A percentile compares a stretch with the other conserved stretches of the same genome.
Conservation (phyloP, 2,113 vertebrate genomes). For the Ctenodactylus gundi region DNA sequence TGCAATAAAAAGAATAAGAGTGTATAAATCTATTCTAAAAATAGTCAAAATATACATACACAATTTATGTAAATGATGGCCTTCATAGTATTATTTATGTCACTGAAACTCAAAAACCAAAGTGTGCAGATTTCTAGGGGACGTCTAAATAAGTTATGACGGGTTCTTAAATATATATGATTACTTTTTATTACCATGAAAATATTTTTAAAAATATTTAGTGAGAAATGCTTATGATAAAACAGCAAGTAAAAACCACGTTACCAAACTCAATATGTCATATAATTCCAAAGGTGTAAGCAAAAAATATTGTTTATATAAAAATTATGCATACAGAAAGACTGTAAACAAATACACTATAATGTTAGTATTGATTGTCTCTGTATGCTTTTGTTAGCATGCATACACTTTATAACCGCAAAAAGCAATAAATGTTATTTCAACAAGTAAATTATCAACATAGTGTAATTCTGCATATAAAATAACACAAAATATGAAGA, state of each 20-base stretch:
- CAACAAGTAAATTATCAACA: background rate
- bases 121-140: background rate
- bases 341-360: background rate
- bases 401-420: background rate
- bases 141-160: slow-evolving; percentile 22
- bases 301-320: background rate
- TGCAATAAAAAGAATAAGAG: background rate
- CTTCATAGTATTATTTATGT: slow-evolving; percentile 1
- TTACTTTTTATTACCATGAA: background rate
- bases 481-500: background rate
- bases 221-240: background rate
- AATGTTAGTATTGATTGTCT: background rate
- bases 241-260: slow-evolving; percentile 26
- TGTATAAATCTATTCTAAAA: slow-evolving; percentile 42
- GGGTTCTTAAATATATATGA: background rate
- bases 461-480: slow-evolving; percentile 1
- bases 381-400: background rate
- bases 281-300: slow-evolving; percentile 15
- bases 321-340: background rate
- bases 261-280: background rate
- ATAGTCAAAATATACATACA: slow-evolving; percentile 22
- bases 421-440: background rate
- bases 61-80: background rate
- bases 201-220: slow-evolving; percentile 26
- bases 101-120: background rate